Evolutionary conservation across 2,797 vertebrate species (phyloP).

Genomic region (Sternarchorhynchus goeldii): DNA sequence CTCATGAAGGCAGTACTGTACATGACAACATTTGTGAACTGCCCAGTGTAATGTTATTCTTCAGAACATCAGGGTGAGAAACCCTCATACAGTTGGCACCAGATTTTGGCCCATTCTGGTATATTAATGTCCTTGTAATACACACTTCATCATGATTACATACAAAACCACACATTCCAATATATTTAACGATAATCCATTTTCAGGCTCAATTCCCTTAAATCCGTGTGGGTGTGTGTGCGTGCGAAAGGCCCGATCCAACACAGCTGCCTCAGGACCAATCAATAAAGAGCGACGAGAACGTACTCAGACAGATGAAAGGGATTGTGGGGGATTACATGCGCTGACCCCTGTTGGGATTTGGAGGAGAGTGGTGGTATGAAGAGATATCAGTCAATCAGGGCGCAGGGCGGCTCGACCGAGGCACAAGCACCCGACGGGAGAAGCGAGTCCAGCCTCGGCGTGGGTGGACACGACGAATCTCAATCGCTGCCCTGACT

Average conservation of each 20-base stretch:
- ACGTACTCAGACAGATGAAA: constrained; percentile 6
- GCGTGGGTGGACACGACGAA: neutral
- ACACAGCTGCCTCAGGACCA: too few relatives aligned
- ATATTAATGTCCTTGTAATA: too few relatives aligned
- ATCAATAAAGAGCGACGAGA: constrained; percentile 19
- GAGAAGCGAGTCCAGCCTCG: neutral
- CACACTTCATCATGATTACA: neutral
- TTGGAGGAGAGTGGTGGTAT: neutral
- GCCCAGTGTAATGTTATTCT: too few relatives aligned
- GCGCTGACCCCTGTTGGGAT: neutral
- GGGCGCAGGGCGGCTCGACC: neutral
- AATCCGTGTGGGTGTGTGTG: neutral
- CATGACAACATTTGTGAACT: too few relatives aligned
- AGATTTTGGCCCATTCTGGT: too few relatives aligned
- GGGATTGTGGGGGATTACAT: constrained; percentile 26
- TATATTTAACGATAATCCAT: neutral
- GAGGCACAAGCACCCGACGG: neutral
- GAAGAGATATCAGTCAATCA: constrained; percentile 11
- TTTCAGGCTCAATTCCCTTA: neutral
- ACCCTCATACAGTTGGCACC: too few relatives aligned
- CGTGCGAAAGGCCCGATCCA: neutral
- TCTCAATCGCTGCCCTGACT: too few relatives aligned
- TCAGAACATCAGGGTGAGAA: too few relatives aligned
- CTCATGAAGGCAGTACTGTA: too few relatives aligned
- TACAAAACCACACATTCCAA: neutral